A percentile compares a stretch with the other conserved stretches of the same genome.
Evolutionary conservation across 1,140 invertebrate genomes (phyloP).

Genomic region (Pemphigus obesinymphae): DNA sequence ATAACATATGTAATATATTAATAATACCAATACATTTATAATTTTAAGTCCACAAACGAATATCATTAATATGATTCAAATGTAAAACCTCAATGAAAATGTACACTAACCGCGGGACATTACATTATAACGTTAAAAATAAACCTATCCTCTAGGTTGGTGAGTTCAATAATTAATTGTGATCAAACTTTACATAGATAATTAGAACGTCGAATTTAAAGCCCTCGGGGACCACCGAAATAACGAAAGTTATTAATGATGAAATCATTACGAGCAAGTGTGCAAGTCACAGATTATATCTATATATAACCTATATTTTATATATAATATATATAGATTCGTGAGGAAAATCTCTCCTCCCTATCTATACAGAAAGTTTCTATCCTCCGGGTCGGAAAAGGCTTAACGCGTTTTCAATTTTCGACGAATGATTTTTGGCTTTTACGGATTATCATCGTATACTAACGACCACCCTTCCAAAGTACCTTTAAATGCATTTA

Average conservation of each 20-base stretch:
- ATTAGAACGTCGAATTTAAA: neutral
- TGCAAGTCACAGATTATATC: neutral
- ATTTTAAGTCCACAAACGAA: too few relatives aligned
- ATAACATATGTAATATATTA: too few relatives aligned
- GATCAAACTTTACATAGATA: constrained; percentile 10
- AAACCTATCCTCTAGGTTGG: neutral
- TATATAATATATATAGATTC: neutral
- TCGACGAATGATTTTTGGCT: neutral
- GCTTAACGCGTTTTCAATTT: constrained; percentile 27
- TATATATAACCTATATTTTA: neutral
- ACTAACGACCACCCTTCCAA: neutral
- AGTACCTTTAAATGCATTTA: too few relatives aligned
- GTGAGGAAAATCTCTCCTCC: too few relatives aligned
- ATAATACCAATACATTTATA: too few relatives aligned
- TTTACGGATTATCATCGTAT: neutral
- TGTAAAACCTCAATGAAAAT: too few relatives aligned
- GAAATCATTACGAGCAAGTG: constrained; percentile 12
- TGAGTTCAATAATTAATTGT: constrained; percentile 17
- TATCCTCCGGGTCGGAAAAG: neutral
- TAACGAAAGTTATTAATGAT: constrained; percentile 31
- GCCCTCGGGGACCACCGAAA: neutral
- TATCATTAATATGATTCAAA: too few relatives aligned
- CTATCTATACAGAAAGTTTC: constrained; percentile 4
- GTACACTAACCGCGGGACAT: too few relatives aligned
- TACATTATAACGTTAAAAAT: too few relatives aligned